phyloP scores from a whole-genome alignment of 2,888 invertebrate genomes.

The Caenorhabditis sp. region DNA sequence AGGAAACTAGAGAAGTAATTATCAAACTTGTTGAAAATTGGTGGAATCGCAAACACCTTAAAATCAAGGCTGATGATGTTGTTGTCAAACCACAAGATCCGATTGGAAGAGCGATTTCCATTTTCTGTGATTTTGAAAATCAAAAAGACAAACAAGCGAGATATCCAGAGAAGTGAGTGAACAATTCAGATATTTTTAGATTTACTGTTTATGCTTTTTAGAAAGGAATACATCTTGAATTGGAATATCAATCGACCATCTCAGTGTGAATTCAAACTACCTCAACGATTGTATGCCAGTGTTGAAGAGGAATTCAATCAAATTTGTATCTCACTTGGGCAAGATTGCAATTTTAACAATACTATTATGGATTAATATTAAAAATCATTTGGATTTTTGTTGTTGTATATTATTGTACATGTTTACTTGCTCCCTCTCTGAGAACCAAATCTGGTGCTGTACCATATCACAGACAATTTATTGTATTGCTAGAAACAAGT shows the following conservation, averaged over 20 bases:
- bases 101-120: conserved; percentile 25
- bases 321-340: conserved; percentile 12
- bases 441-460: too few species aligned
- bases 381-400: too few species aligned
- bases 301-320: conserved; percentile 35
- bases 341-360: conserved; percentile 26
- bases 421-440: too few species aligned
- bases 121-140: conserved; percentile 14
- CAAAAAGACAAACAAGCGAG: conserved; percentile 7
- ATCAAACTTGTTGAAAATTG: conserved; percentile 8
- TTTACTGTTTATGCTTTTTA: too few species aligned
- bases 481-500: too few species aligned
- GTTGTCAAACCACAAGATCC: conserved; percentile 28
- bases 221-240: conserved; percentile 53
- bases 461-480: too few species aligned
- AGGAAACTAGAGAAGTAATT: conserved; percentile 1
- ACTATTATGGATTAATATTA: neutral
- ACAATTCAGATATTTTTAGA: too few species aligned
- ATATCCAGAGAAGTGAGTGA: conserved; percentile 12
- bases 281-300: conserved; percentile 60
- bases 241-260: conserved; percentile 57
- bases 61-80: neutral
- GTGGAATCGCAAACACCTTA: conserved; percentile 1
- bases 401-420: too few species aligned
- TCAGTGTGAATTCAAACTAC: conserved; percentile 41